Conservation (phyloP, 2,888 invertebrate species). For the Apoda limacodes region DNA sequence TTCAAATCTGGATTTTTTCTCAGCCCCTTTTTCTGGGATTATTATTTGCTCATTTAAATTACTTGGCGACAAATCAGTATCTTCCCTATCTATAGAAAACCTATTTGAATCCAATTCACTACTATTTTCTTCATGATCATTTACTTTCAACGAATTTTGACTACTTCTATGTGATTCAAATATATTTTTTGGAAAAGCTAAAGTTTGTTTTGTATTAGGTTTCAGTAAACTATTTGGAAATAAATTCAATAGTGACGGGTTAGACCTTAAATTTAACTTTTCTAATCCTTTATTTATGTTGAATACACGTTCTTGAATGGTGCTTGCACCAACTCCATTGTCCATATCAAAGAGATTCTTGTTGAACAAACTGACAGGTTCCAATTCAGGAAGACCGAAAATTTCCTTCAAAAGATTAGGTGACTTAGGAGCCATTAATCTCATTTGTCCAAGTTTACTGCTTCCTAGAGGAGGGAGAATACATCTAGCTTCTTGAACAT, state of each 20-base stretch:
- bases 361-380: slow-evolving; percentile 17
- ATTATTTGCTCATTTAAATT: slow-evolving; percentile 2
- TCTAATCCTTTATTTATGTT: slow-evolving; percentile 15
- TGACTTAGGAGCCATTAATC: too few relatives aligned
- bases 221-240: slow-evolving; percentile 1
- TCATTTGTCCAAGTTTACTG: too few relatives aligned
- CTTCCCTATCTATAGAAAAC: slow-evolving; percentile 4
- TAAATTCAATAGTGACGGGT: slow-evolving; percentile 11
- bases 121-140: slow-evolving; percentile 7
- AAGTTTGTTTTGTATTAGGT: slow-evolving; percentile 3
- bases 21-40: too few relatives aligned
- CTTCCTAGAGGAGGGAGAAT: slow-evolving; percentile 28
- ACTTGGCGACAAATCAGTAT: slow-evolving; percentile 1
- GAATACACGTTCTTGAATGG: slow-evolving; percentile 28
- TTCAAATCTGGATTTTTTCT: too few relatives aligned
- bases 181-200: slow-evolving; percentile 5
- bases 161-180: slow-evolving; percentile 3
- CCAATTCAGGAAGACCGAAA: slow-evolving; percentile 24
- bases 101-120: too few relatives aligned
- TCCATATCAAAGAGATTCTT: slow-evolving; percentile 33
- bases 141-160: slow-evolving; percentile 4
- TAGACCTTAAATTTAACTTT: slow-evolving; percentile 20
- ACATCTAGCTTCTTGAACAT: slow-evolving; percentile 34
- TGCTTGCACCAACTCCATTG: slow-evolving; percentile 33
- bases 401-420: slow-evolving; percentile 25